Percentiles rank a stretch among this genome's conserved stretches.
These are phyloP conservation scores for Spinibarbus caldwelli DNA, from an alignment of 2,797 vertebrate genomes.

Conservation along the genomic window DNA sequence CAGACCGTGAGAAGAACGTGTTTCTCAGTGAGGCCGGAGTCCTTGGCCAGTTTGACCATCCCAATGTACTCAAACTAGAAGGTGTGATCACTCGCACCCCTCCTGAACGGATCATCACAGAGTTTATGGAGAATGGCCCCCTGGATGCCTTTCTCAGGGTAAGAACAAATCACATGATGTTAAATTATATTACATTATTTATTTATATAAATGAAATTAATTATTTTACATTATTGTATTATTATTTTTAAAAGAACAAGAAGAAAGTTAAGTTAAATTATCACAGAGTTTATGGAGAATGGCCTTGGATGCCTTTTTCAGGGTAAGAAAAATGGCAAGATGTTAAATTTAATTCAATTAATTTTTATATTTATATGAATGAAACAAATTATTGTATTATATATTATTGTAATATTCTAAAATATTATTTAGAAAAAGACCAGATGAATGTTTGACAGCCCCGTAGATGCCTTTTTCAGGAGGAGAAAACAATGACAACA, in stretches of 20 bases:
- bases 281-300: background rate
- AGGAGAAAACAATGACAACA: no score
- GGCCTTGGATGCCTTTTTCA: no score
- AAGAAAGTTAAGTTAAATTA: background rate
- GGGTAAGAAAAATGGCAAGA: no score
- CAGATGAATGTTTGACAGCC: slow-evolving; percentile 85
- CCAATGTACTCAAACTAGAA: slow-evolving; percentile 84
- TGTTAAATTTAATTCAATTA: background rate
- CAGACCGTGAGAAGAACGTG: slow-evolving; percentile 81
- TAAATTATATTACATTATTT: background rate
- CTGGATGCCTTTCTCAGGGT: slow-evolving; percentile 97
- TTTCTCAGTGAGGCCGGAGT: slow-evolving; percentile 95
- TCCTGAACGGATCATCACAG: slow-evolving; percentile 95
- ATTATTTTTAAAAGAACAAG: background rate
- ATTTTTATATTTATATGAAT: background rate
- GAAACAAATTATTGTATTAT: no score
- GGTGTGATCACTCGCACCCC: slow-evolving; percentile 80
- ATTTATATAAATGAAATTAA: background rate
- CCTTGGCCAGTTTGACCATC: slow-evolving; percentile 95
- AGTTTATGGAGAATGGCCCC: slow-evolving; percentile 98
- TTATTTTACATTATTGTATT: background rate
- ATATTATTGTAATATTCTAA: background rate
- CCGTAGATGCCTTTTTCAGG: slow-evolving; percentile 93
- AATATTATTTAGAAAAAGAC: background rate
- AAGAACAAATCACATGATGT: slow-evolving; percentile 39